Evolutionary conservation across 2,113 vertebrate species (phyloP).

Genomic region (Atractosteus spatula): DNA sequence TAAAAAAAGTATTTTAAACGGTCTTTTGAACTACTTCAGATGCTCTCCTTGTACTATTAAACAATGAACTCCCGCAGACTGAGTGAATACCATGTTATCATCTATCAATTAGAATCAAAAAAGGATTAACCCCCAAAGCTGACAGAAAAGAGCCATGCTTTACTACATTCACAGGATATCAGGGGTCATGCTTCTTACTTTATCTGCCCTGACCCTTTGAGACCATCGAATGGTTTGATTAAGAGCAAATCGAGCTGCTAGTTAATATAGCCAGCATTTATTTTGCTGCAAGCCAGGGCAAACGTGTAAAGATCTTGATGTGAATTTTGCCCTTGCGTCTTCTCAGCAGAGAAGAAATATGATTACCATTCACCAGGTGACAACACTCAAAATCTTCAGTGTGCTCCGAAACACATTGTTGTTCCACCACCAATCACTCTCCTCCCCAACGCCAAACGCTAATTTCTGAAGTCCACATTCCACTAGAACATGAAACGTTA

Average conservation of each 20-base stretch:
- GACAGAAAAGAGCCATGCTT: conserved; percentile 50
- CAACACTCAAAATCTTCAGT: no score
- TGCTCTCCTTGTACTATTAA: neutral
- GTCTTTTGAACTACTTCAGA: neutral
- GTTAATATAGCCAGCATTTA: no score
- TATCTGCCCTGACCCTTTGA: conserved; percentile 68
- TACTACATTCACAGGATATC: conserved; percentile 55
- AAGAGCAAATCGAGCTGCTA: conserved; percentile 37
- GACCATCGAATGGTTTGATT: conserved; percentile 52
- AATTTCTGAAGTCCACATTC: no score
- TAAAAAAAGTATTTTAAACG: conserved; percentile 45
- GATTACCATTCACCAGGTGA: no score
- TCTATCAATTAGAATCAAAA: conserved; percentile 72
- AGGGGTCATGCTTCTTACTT: conserved; percentile 63
- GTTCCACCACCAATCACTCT: no score
- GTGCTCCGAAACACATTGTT: no score
- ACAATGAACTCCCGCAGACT: conserved; percentile 45
- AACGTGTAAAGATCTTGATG: no score
- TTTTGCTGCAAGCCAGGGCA: no score
- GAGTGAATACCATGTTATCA: conserved; percentile 65
- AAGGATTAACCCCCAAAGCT: conserved; percentile 64
- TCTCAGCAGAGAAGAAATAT: no score
- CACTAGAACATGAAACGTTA: no score
- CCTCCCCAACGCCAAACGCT: no score
- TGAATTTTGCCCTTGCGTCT: no score